Evolutionary conservation across 2,797 vertebrate genomes (phyloP).

Genomic region (Platalea minor): DNA sequence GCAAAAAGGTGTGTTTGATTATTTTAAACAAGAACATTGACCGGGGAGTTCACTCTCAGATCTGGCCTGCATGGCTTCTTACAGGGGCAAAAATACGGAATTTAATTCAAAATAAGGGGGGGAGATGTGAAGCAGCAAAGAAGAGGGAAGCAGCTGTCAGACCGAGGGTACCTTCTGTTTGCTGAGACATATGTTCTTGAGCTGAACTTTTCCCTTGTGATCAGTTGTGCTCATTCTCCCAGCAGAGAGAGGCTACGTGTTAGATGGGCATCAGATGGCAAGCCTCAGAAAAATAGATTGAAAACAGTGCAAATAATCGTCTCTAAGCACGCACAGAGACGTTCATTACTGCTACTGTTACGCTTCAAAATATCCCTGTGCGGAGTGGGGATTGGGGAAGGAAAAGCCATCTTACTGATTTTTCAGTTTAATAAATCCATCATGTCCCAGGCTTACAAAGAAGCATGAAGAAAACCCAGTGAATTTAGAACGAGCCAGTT

Average conservation of each 20-base stretch:
- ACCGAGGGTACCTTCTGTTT: not conserved
- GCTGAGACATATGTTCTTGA: conserved; percentile 40
- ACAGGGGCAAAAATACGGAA: not conserved
- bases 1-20: not conserved
- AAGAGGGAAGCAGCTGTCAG: conserved; percentile 21
- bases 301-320: conserved; percentile 11
- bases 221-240: not conserved
- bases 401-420: not conserved
- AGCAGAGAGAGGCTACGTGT: not conserved
- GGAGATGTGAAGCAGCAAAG: not conserved
- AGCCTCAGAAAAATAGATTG: not conserved
- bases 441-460: not conserved
- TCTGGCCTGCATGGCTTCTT: not conserved
- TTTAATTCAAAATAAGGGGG: not conserved
- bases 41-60: not conserved
- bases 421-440: not conserved
- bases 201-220: conserved; percentile 27
- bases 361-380: not conserved
- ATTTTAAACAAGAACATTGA: not conserved
- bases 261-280: conserved; percentile 56
- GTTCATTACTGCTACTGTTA: not conserved
- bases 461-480: not conserved
- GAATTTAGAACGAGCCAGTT: not conserved
- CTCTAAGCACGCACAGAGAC: not conserved
- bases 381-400: not conserved